Base-by-base conservation (phyloP, 2,113 vertebrate genomes). In the Lagenorhynchus albirostris region DNA sequence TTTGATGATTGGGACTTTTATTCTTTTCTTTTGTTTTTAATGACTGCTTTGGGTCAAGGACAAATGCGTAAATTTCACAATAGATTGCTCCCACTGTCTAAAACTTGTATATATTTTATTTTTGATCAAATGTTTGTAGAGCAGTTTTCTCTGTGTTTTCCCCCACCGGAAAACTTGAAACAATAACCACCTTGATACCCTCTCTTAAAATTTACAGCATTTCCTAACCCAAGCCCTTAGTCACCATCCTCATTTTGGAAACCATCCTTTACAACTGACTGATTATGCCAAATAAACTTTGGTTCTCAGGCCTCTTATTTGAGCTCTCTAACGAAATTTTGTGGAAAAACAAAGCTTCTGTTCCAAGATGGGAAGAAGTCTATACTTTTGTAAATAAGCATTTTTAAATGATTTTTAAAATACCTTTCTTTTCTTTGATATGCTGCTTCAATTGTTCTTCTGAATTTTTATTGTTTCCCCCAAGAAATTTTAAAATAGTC, bases 121-220 rank as follows among this genome's bases (percentile, higher is more conserved):
- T 93, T 89, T 73, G 53, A 6, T 80, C 47, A 84, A 87, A 79
- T 63, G 50, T 65, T 81, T 88, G 96, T 91, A 88, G 10, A 73
- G 84, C 92, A 91, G 25, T 83, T 73, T 85, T 87, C 12, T 89
- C 53, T 81, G 10, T 84, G 50, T 91, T 70, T 58, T 12, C 17
- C 63, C 12, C 23, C 25, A 71, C 90, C 62, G 38, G 94, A 91
- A 98, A 94, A 94, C 31, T 68, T 96, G 60, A 96, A 97, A 92
- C 79, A 96, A 74, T 60, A 91, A 92, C 13, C 18, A 86, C 74
- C 23, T 58, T 92, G 96, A 84, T 77, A 91, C 0, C 23, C 15
- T 81, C 71, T 90, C 84, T 81, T 23, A 21, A 97, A 90, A 73
- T 26, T 38, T 79, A 55, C 50, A 92, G 41, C 33, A 95, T 96